Percentiles rank a stretch among this genome's conserved stretches.
Conservation (phyloP, 1,140 invertebrate genomes). For the Antheraea pernyi region DNA sequence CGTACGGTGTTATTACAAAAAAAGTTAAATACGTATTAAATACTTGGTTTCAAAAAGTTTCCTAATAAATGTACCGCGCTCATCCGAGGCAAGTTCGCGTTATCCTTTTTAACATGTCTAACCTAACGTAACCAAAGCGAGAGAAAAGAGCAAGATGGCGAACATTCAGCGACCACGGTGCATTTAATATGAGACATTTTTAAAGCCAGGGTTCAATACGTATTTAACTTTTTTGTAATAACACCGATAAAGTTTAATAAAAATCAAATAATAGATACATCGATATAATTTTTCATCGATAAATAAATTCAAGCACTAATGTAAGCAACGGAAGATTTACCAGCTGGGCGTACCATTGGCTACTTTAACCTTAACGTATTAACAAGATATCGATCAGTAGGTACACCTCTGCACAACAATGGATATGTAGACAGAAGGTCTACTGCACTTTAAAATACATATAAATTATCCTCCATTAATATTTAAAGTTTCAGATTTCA, state of each 20-base stretch:
- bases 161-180: no score
- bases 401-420: slow-evolving; percentile 5
- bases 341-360: slow-evolving; percentile 32
- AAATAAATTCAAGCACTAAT: slow-evolving; percentile 26
- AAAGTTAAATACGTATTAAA: no score
- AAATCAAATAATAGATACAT: neutral
- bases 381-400: slow-evolving; percentile 43
- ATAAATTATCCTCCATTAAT: neutral
- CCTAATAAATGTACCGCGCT: no score
- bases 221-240: no score
- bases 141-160: no score
- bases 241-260: neutral
- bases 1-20: no score
- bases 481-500: neutral
- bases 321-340: slow-evolving; percentile 36
- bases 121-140: no score
- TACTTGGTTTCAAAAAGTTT: no score
- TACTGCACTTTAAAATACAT: neutral
- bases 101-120: no score
- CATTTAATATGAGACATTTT: no score
- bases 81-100: no score
- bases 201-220: no score
- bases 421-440: neutral
- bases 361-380: slow-evolving; percentile 41
- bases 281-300: neutral